These are phyloP conservation scores for Novumbra hubbsi DNA, from an alignment of 2,797 vertebrate genomes.

Conservation along the genomic window DNA sequence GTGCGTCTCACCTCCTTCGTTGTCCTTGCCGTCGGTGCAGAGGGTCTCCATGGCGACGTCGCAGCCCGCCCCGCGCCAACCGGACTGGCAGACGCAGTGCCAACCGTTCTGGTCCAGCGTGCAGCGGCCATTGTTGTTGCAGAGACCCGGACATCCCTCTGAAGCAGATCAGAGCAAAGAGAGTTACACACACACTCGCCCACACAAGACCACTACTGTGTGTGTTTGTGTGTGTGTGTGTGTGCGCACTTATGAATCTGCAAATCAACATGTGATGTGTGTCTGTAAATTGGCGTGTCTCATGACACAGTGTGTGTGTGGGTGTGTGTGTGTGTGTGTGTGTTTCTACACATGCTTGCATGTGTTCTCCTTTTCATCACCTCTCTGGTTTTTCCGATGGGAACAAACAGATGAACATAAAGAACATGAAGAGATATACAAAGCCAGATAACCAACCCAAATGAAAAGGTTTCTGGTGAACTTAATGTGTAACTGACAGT, in stretches of 20 bases:
- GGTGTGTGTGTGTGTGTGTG: conserved; percentile 8
- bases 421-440: conserved; percentile 52
- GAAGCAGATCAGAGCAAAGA: conserved; percentile 29
- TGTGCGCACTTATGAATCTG: not conserved
- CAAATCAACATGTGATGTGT: not conserved
- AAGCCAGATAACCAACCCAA: conserved; percentile 45
- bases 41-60: conserved; percentile 98
- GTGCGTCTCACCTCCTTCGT: conserved; percentile 88
- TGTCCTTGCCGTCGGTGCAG: conserved; percentile 95
- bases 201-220: not conserved
- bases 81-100: conserved; percentile 97
- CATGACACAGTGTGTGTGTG: conserved; percentile 6
- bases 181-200: conserved; percentile 21
- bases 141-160: conserved; percentile 97
- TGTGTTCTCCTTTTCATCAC: conserved; percentile 3
- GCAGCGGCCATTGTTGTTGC: conserved; percentile 97
- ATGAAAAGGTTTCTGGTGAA: conserved; percentile 62
- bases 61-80: conserved; percentile 95
- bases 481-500: conserved; percentile 65
- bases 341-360: not conserved
- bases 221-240: conserved; percentile 15
- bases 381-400: conserved; percentile 17
- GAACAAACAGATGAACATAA: conserved; percentile 46
- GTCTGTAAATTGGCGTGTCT: conserved; percentile 2
- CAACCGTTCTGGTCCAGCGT: conserved; percentile 96